Percentiles rank a stretch among this genome's conserved stretches.
These are phyloP conservation scores for Polymixis flavicincta DNA, from an alignment of 2,888 invertebrate species.

Conservation along the genomic window DNA sequence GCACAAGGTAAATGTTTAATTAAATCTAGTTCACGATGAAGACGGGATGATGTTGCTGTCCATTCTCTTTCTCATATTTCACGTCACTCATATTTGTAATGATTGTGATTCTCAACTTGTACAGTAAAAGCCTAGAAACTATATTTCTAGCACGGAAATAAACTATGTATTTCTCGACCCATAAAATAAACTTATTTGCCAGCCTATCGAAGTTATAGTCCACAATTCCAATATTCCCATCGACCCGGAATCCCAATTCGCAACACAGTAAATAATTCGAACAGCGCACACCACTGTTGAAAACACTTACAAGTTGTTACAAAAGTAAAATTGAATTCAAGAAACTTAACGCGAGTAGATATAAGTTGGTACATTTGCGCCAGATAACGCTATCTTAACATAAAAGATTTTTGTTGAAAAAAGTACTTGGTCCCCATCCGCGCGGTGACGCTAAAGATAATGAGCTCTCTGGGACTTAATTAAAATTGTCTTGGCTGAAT, in stretches of 20 bases:
- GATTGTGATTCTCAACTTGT: not conserved
- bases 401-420: slow-evolving; percentile 63
- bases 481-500: slow-evolving; percentile 72
- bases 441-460: slow-evolving; percentile 68
- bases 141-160: not conserved
- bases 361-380: slow-evolving; percentile 63
- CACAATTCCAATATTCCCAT: slow-evolving; percentile 22
- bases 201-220: not conserved
- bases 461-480: slow-evolving; percentile 73
- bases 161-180: not conserved
- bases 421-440: slow-evolving; percentile 57
- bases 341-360: slow-evolving; percentile 57
- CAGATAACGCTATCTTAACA: slow-evolving; percentile 65
- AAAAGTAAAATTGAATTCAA: slow-evolving; percentile 65
- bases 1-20: not conserved
- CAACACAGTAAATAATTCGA: slow-evolving; percentile 52
- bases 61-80: not conserved
- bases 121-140: not conserved
- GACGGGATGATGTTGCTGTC: not conserved
- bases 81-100: not conserved
- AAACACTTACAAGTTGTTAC: slow-evolving; percentile 63
- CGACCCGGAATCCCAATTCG: slow-evolving; percentile 24
- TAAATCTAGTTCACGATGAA: not conserved
- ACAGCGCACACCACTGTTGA: slow-evolving; percentile 36
- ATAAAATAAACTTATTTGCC: not conserved